phyloP scores from a whole-genome alignment of 2,113 vertebrate species.

The Oxygymnocypris stewartii region DNA sequence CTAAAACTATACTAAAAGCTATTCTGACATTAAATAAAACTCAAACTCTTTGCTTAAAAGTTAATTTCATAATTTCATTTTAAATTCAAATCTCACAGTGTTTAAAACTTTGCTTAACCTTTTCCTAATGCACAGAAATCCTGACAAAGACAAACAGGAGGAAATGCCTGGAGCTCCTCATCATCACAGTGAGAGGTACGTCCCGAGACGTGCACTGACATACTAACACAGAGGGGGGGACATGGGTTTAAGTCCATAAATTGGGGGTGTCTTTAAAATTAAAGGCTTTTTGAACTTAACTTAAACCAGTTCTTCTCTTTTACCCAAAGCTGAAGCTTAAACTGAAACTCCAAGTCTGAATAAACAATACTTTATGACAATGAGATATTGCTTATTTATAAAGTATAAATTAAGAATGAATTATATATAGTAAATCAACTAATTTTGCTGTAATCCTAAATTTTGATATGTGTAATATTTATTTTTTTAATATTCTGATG shows the following conservation, averaged over 20 bases:
- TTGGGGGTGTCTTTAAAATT: neutral
- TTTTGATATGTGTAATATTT: neutral
- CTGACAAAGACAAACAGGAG: conserved; percentile 28
- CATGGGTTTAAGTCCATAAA: neutral
- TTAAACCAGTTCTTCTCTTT: neutral
- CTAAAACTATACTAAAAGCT: neutral
- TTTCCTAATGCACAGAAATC: conserved; percentile 6
- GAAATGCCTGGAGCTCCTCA: conserved; percentile 40
- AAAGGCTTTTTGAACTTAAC: conserved; percentile 10
- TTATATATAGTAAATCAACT: neutral
- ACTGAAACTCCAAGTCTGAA: neutral
- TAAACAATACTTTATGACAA: neutral
- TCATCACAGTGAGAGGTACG: conserved; percentile 7
- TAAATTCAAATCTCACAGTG: neutral
- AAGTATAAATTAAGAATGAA: neutral
- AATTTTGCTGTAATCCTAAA: neutral
- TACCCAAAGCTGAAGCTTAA: neutral
- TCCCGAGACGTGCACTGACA: conserved; percentile 23
- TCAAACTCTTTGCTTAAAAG: neutral
- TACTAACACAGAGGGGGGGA: conserved; percentile 39
- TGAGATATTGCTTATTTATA: neutral
- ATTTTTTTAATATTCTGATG: neutral
- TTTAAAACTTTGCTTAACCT: neutral
- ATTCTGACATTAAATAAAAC: neutral
- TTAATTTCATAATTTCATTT: neutral